A percentile compares a stretch with the other conserved stretches of the same genome.
Evolutionary conservation across 2,797 vertebrate genomes (phyloP).

Genomic region (Cirrhinus molitorella): DNA sequence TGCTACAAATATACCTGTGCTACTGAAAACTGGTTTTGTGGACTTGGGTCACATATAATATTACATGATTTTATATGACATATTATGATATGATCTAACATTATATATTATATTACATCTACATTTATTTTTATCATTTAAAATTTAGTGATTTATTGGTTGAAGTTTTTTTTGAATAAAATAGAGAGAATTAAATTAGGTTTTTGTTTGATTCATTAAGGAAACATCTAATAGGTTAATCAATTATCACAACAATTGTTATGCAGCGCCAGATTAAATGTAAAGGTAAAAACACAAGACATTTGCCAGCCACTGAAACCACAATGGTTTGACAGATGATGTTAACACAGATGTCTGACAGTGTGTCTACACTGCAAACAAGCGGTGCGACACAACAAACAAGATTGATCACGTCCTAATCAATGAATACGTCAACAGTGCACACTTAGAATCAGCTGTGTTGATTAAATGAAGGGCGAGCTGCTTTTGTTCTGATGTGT

Average conservation of each 20-base stretch:
- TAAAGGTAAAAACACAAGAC: background rate
- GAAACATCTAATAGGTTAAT: background rate
- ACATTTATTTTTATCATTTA: background rate
- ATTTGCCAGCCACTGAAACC: background rate
- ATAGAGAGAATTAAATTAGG: no score
- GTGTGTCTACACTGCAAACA: conserved; percentile 13
- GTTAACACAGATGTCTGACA: conserved; percentile 2
- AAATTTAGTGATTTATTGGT: background rate
- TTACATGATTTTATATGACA: background rate
- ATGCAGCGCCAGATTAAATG: background rate
- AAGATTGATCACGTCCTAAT: conserved; percentile 8
- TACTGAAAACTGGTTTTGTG: no score
- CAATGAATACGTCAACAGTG: conserved; percentile 30
- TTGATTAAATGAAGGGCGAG: background rate
- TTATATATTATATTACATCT: background rate
- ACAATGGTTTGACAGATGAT: background rate
- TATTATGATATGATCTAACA: no score
- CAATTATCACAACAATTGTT: background rate
- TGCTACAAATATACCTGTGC: no score
- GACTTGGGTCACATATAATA: background rate
- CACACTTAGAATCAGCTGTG: background rate
- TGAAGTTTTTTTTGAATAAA: background rate
- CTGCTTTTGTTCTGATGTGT: background rate
- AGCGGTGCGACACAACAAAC: conserved; percentile 2
- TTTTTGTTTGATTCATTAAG: background rate